Conservation (phyloP, 64 coral and sea anemone genomes). For the Hydrozoanthus tunicans region DNA sequence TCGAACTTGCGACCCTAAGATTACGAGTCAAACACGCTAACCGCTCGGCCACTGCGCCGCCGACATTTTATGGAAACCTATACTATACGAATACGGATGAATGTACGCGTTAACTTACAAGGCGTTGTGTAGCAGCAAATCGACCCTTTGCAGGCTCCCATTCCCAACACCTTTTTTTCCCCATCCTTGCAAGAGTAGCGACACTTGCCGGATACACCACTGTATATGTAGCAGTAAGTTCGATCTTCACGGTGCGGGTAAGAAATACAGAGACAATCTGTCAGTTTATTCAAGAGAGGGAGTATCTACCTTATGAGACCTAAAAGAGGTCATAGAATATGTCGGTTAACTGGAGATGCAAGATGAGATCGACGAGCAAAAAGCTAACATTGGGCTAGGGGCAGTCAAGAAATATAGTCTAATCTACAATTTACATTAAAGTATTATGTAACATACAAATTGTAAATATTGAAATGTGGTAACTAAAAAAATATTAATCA, state of each 20-base stretch:
- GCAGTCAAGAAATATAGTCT: too few relatives aligned
- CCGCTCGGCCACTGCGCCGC: too few relatives aligned
- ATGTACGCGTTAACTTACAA: conserved; percentile 1
- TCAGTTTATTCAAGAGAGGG: neutral
- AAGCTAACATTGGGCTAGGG: too few relatives aligned
- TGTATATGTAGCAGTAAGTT: conserved; percentile 27
- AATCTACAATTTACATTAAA: too few relatives aligned
- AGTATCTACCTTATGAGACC: too few relatives aligned
- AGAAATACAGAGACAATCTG: neutral
- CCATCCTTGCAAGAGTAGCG: conserved; percentile 28
- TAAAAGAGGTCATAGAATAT: neutral
- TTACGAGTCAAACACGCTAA: too few relatives aligned
- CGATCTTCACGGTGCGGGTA: neutral
- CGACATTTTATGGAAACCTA: neutral
- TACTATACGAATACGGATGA: neutral
- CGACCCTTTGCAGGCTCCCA: conserved; percentile 14
- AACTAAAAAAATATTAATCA: too few relatives aligned
- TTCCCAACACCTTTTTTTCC: neutral
- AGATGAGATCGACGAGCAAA: too few relatives aligned
- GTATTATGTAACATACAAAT: too few relatives aligned
- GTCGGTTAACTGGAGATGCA: too few relatives aligned
- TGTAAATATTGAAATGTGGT: too few relatives aligned
- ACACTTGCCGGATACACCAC: neutral
- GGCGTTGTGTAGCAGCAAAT: conserved; percentile 19
- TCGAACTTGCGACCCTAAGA: too few relatives aligned